Evolutionary conservation across 2,113 vertebrate genomes (phyloP).

Genomic region (Arothron firmamentum): DNA sequence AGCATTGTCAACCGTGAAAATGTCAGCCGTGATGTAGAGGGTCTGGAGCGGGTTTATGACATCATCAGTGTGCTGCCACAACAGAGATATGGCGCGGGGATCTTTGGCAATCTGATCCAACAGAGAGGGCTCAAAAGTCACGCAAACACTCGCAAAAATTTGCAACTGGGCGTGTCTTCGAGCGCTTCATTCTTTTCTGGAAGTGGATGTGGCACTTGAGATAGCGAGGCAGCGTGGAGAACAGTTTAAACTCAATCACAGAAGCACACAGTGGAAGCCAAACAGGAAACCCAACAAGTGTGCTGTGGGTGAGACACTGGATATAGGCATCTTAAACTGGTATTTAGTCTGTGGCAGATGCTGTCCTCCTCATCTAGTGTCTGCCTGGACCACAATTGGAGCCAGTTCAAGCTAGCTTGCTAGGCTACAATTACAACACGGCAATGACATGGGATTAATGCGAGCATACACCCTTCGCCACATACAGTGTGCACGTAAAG

Average conservation of each 20-base stretch:
- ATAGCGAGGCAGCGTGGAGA: conserved; percentile 2
- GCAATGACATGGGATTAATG: conserved; percentile 51
- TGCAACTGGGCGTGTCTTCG: conserved; percentile 3
- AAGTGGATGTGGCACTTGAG: conserved; percentile 39
- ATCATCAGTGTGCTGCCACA: conserved; percentile 73
- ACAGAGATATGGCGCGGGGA: conserved; percentile 52
- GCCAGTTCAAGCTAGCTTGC: conserved; percentile 68
- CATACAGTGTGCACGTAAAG: conserved; percentile 24
- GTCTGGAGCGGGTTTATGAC: conserved; percentile 69
- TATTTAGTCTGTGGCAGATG: conserved; percentile 58
- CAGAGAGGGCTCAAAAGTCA: conserved; percentile 45
- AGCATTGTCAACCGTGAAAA: conserved; percentile 68
- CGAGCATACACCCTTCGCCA: conserved; percentile 38
- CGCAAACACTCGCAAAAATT: conserved; percentile 52
- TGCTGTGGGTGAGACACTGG: conserved; percentile 50
- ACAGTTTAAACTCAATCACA: conserved; percentile 42
- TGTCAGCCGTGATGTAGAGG: conserved; percentile 68
- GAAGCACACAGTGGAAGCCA: conserved; percentile 51
- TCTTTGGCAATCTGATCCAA: conserved; percentile 33
- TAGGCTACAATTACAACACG: conserved; percentile 57
- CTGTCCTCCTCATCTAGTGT: conserved; percentile 48
- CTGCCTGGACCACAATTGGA: conserved; percentile 34
- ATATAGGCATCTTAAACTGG: conserved; percentile 50
- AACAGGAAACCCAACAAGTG: conserved; percentile 56
- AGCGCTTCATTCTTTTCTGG: conserved; percentile 33